These are phyloP conservation scores for Caenorhabditis sp. DNA, from an alignment of 2,888 invertebrate genomes.

Conservation along the genomic window DNA sequence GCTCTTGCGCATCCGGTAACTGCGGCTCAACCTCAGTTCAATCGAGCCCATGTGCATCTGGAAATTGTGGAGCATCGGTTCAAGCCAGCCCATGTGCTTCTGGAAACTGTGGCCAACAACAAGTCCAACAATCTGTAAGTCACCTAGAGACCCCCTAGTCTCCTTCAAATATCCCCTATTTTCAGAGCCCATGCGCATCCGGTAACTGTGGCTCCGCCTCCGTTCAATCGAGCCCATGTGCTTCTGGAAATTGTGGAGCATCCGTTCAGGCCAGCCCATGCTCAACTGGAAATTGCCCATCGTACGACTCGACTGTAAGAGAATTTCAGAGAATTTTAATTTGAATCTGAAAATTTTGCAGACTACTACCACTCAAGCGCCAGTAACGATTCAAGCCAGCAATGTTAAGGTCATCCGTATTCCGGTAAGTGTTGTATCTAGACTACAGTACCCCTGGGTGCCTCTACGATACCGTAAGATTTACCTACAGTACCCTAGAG, in stretches of 20 bases:
- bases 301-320: not conserved
- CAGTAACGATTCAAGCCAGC: not conserved
- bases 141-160: not conserved
- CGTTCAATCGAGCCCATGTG: conserved; percentile 20
- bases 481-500: too few species aligned
- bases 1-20: conserved; percentile 22
- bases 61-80: conserved; percentile 31
- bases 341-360: too few species aligned
- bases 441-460: too few species aligned
- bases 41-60: conserved; percentile 17
- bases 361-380: not conserved
- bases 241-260: conserved; percentile 30
- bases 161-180: not conserved
- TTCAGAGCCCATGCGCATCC: conserved; percentile 7
- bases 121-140: not conserved
- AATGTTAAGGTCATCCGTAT: not conserved
- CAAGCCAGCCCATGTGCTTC: conserved; percentile 29
- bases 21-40: too few species aligned
- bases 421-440: not conserved
- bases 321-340: too few species aligned
- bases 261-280: conserved; percentile 16
- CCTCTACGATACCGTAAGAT: too few species aligned
- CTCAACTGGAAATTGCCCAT: conserved; percentile 26
- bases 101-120: conserved; percentile 29
- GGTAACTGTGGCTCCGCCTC: conserved; percentile 17